Base-by-base conservation (phyloP, 1,140 invertebrate genomes). In the Cydia amplana region DNA sequence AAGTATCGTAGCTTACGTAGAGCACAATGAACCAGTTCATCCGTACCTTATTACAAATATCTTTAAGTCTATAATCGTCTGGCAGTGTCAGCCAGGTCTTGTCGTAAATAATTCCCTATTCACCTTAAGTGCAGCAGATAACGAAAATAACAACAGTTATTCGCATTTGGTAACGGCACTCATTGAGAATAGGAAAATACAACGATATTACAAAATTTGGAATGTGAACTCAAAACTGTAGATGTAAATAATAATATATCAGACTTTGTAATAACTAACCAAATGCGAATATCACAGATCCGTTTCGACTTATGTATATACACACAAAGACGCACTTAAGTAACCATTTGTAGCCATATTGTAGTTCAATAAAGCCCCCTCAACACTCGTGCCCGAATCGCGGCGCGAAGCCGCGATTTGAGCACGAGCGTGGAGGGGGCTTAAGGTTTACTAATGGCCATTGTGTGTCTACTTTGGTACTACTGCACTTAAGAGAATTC, bases 251-350 rank as follows among this genome's bases (percentile, higher is more conserved):
- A n/a, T 18, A 51, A 51, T 18, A 85, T 89, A 84, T 83, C 81
- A 83, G 83, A 85, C 82, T 85, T 87, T 82, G 75, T 79, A 83
- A 78, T 79, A 80, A 77, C 77, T 87, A 43, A 91, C 91, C 91
- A 92, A 92, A 92, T 92, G 91, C 91, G 91, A 93, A 93, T 91
- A 93, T 91, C 90, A 93, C 91, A 93, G 91, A 89, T 88, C 77
- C 49, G 81, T 85, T 80, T 80, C 81, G 83, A 80, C 79, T 80
- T 80, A 23, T 60, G 18, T 60, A 60, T 20, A 20, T 60, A 60
- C 55, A 23, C 12, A 55, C 43, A 23, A 20, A 60, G 55, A 23
- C 20, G 20, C 55, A 60, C 20, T 60, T 55, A 60, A 20, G 55
- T 60, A 23, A 60, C 18, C 55, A 60, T 10, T 60, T 60, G 6